A percentile compares a stretch with the other conserved stretches of the same genome.
Evolutionary conservation across 2,797 vertebrate species (phyloP).

Genomic region (Tapera naevia): DNA sequence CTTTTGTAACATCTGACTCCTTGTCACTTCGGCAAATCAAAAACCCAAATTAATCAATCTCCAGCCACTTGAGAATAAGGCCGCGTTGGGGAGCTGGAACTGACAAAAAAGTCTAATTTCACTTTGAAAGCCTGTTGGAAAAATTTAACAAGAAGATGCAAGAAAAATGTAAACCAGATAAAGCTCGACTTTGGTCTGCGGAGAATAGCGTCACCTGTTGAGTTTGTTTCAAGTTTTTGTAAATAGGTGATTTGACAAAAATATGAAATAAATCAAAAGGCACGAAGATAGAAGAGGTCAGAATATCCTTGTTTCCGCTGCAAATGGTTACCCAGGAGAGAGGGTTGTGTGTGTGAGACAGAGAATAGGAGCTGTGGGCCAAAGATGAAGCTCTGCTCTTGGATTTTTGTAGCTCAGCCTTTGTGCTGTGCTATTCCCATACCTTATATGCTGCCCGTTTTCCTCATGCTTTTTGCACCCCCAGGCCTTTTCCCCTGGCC

Average conservation of each 20-base stretch:
- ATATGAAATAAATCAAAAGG: conserved; percentile 69
- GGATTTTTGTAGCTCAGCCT: conserved; percentile 8
- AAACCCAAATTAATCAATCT: conserved; percentile 71
- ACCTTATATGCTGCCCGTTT: not conserved
- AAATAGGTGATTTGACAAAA: conserved; percentile 73
- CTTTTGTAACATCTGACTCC: conserved; percentile 63
- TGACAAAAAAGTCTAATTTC: conserved; percentile 71
- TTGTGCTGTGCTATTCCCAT: conserved; percentile 38
- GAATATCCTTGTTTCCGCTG: conserved; percentile 50
- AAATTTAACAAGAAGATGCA: conserved; percentile 72
- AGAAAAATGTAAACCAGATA: conserved; percentile 74
- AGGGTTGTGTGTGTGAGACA: not conserved
- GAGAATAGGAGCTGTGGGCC: conserved; percentile 14
- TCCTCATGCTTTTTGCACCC: not conserved
- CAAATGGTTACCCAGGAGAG: conserved; percentile 51
- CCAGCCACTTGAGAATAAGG: conserved; percentile 67
- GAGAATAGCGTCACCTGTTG: conserved; percentile 68
- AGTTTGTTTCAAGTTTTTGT: conserved; percentile 70
- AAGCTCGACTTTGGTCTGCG: conserved; percentile 66
- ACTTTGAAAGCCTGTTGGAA: conserved; percentile 73
- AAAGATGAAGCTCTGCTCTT: not conserved
- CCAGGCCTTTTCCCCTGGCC: not conserved
- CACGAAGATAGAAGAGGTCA: conserved; percentile 50
- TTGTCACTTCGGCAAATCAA: conserved; percentile 63
- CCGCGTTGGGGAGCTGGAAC: conserved; percentile 51